Evolutionary conservation across 2,797 vertebrate genomes (phyloP), one percentile per base, ranked within the genome.

Genomic region (Sebastes trivittatus): DNA sequence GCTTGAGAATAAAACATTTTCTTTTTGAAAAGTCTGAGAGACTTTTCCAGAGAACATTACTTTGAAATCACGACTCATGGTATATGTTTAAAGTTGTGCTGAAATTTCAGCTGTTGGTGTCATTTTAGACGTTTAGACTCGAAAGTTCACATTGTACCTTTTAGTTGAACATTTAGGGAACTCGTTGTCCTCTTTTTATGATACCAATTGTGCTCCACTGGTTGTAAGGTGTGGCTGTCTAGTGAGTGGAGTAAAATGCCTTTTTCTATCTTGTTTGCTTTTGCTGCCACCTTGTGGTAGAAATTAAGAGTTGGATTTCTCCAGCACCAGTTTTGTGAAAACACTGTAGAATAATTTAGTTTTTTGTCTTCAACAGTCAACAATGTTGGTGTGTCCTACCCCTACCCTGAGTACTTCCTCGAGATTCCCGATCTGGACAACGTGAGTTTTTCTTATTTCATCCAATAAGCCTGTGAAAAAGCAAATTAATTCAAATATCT

Each of bases 331-430:
- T 7, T 7, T 54, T 25, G 30, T 66, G 9, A 64, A 75, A 78
- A 20, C 9, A 0, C 36, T 27, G 27, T 75, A 14, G 55, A 68
- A 32, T 32, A 52, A 85, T 9, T 36, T 49, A 18, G 0, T 9
- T 34, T 69, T 11, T 80, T 87, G 10, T 70, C 27, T 29, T 36
- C 55, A 58, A 78, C 93, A 99, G 98, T 99, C 46, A 99, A 99
- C 94, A 99, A 99, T 3, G 98, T 99, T 82, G 98, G 98, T 14
- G 87, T 95, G 30, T 95, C 97, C 0, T 99, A 99, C 68, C 7
- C 72, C 4, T 97, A 98, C 85, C 98, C 98, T 0, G 98, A 99
- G 81, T 98, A 97, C 90, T 99, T 96, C 89, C 92, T 98, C 29
- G 95, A 97, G 2, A 72, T 99, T 77, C 97, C 97, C 65, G 96